Evolutionary conservation across 2,797 vertebrate species (phyloP).

Genomic region (Diplodus sargus): DNA sequence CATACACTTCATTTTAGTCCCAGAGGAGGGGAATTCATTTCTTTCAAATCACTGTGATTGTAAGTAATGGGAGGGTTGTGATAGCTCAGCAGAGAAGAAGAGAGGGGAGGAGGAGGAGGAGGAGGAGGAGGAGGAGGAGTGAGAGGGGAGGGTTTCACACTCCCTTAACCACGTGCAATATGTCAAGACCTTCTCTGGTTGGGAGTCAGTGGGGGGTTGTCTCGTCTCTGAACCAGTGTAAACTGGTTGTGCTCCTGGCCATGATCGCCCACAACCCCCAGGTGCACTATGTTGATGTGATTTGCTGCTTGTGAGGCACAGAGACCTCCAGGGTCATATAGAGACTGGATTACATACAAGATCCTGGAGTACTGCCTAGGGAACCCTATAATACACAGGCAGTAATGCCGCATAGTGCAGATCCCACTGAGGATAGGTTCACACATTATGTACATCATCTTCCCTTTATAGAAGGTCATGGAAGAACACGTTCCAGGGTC

Average conservation of each 20-base stretch:
- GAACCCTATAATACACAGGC: conserved; percentile 32
- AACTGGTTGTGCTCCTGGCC: conserved; percentile 36
- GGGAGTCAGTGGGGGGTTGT: not conserved
- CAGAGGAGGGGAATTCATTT: conserved; percentile 59
- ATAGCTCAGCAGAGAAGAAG: conserved; percentile 18
- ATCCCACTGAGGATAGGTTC: conserved; percentile 29
- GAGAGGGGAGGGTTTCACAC: conserved; percentile 38
- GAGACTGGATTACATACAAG: conserved; percentile 60
- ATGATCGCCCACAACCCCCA: conserved; percentile 23
- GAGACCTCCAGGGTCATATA: conserved; percentile 57
- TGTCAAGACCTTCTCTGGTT: conserved; percentile 41
- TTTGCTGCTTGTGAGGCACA: conserved; percentile 53
- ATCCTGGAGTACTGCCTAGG: conserved; percentile 36
- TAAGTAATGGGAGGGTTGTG: conserved; percentile 57
- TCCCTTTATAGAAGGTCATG: conserved; percentile 29
- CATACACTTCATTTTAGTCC: conserved; percentile 56
- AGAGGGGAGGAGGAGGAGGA: too few relatives aligned
- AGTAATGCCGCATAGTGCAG: conserved; percentile 26
- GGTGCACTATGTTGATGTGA: conserved; percentile 59
- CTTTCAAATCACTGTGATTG: conserved; percentile 61
- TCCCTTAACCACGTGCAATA: conserved; percentile 47
- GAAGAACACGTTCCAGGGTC: conserved; percentile 47
- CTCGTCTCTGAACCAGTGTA: conserved; percentile 53
- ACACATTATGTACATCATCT: conserved; percentile 22
- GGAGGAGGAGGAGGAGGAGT: not conserved